phyloP scores from a whole-genome alignment of 2,888 invertebrate species.

The Halocaridina rubra region DNA sequence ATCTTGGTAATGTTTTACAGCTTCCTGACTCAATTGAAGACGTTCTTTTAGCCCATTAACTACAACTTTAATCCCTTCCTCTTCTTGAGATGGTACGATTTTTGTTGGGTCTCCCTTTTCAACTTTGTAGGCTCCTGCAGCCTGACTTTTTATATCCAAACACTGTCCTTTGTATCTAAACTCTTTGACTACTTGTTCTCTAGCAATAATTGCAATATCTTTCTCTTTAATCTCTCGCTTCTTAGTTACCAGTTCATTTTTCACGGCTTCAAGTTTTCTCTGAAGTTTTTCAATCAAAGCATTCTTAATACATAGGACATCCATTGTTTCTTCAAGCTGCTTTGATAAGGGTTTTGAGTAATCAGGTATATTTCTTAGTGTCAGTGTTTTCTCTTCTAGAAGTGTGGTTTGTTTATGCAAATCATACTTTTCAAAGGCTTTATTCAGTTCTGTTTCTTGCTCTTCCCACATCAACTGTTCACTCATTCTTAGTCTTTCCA shows the following conservation, averaged over 20 bases:
- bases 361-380: conserved; percentile 10
- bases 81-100: neutral
- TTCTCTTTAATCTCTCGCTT: conserved; percentile 3
- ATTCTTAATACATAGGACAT: conserved; percentile 6
- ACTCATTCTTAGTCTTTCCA: conserved; percentile 49
- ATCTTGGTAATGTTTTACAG: conserved; percentile 41
- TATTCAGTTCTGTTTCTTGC: conserved; percentile 26
- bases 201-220: conserved; percentile 37
- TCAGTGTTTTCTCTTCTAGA: conserved; percentile 14
- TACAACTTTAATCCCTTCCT: conserved; percentile 36
- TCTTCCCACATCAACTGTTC: conserved; percentile 45
- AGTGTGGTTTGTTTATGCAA: neutral
- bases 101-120: neutral
- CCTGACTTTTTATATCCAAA: neutral
- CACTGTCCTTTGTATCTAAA: conserved; percentile 2
- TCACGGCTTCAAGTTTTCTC: conserved; percentile 11
- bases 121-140: neutral
- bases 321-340: conserved; percentile 34
- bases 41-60: conserved; percentile 50
- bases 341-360: conserved; percentile 8
- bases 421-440: conserved; percentile 29
- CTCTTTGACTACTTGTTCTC: conserved; percentile 48
- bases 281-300: neutral
- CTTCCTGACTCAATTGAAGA: conserved; percentile 40
- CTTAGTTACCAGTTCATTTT: neutral